A percentile compares a stretch with the other conserved stretches of the same genome.
phyloP scores from a whole-genome alignment of 2,797 vertebrate species.

The Rousettus madagascariensis region DNA sequence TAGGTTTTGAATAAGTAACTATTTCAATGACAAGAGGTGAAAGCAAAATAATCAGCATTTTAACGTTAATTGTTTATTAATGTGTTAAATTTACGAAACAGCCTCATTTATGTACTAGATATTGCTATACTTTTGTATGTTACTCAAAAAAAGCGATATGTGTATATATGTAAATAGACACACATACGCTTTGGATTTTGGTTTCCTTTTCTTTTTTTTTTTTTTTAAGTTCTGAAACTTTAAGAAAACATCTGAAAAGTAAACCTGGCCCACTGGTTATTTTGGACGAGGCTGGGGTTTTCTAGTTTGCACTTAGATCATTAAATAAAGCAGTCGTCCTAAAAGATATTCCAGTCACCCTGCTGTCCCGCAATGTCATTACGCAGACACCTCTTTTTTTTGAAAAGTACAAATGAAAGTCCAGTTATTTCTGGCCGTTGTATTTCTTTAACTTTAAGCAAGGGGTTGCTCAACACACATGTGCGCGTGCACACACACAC shows the following conservation, averaged over 20 bases:
- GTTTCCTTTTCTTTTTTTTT: not conserved
- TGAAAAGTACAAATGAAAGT: slow-evolving; percentile 38
- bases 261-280: not conserved
- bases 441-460: slow-evolving; percentile 39
- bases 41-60: slow-evolving; percentile 2
- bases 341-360: not conserved
- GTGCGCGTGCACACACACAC: not conserved
- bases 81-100: not conserved
- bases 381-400: slow-evolving; percentile 2
- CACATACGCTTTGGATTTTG: not conserved
- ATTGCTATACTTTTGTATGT: not conserved
- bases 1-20: not conserved
- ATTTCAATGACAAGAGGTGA: not conserved
- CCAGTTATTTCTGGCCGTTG: slow-evolving; percentile 18
- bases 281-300: not conserved
- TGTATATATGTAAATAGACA: not conserved
- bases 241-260: not conserved
- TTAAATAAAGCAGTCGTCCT: not conserved
- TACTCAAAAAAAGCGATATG: not conserved
- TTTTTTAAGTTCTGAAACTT: not conserved
- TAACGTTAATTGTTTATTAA: slow-evolving; percentile 23
- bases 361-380: not conserved
- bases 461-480: slow-evolving; percentile 44
- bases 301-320: not conserved
- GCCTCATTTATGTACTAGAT: not conserved